Conservation (phyloP, 2,797 vertebrate species). For the Calcarius lapponicus region DNA sequence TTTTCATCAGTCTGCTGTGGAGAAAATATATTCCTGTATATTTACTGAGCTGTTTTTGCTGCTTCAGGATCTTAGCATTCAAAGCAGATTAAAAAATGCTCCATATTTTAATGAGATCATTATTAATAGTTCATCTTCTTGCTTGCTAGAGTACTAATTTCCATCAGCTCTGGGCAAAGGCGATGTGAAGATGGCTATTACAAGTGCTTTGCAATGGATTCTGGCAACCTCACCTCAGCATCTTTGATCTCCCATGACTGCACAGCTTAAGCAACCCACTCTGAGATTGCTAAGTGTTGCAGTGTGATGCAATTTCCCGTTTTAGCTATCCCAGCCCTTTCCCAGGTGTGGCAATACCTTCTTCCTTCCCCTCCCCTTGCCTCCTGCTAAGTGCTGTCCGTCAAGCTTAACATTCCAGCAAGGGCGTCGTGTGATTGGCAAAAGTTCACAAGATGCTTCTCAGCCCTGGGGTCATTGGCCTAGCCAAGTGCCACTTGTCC, state of each 20-base stretch:
- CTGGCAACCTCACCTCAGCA: background rate
- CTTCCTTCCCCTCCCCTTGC: too few relatives aligned
- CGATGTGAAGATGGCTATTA: background rate
- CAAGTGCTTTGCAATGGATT: background rate
- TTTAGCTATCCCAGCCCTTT: too few relatives aligned
- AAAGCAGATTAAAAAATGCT: background rate
- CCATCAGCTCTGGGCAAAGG: background rate
- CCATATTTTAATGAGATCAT: background rate
- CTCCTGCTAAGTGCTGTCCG: too few relatives aligned
- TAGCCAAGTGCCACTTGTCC: too few relatives aligned
- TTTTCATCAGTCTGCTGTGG: slow-evolving; percentile 31
- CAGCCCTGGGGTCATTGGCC: too few relatives aligned
- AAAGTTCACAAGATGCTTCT: too few relatives aligned
- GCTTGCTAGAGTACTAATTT: background rate
- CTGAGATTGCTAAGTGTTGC: background rate
- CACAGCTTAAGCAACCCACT: background rate
- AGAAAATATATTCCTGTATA: slow-evolving; percentile 3
- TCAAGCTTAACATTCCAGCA: too few relatives aligned
- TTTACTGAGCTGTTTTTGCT: background rate
- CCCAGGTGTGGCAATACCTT: too few relatives aligned
- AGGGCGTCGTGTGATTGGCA: too few relatives aligned
- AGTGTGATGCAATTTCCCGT: too few relatives aligned
- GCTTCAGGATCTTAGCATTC: slow-evolving; percentile 15
- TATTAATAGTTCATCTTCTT: background rate
- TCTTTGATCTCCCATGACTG: background rate